Conservation (phyloP, 92 coral and sea anemone species). For the Phenganax marumi region DNA sequence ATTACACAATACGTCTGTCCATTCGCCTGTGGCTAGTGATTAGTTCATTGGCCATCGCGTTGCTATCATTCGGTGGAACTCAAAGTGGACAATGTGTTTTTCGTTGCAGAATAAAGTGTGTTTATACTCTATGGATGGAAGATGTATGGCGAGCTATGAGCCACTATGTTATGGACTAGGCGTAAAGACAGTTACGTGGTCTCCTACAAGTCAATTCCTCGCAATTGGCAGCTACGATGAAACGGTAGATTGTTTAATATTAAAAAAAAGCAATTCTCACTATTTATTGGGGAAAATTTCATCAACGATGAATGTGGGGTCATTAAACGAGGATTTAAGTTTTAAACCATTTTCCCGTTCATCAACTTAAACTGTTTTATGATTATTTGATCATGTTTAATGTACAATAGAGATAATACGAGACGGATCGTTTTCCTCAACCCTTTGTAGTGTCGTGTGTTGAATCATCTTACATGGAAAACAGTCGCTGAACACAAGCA, state of each 20-base stretch:
- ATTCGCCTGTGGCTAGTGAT: too few relatives aligned
- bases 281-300: background rate
- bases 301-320: too few relatives aligned
- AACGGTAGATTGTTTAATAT: conserved; percentile 54
- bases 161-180: conserved; percentile 93
- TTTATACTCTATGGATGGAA: conserved; percentile 96
- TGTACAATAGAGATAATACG: background rate
- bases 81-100: background rate
- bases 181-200: conserved; percentile 85
- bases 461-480: conserved; percentile 94
- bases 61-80: too few relatives aligned
- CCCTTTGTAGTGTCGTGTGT: conserved; percentile 76
- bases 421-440: background rate
- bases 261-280: background rate
- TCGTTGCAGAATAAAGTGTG: conserved; percentile 67
- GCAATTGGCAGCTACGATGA: conserved; percentile 96
- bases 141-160: conserved; percentile 83
- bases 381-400: too few relatives aligned
- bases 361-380: too few relatives aligned
- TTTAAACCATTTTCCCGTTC: background rate
- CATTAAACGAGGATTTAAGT: background rate
- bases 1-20: too few relatives aligned
- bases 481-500: conserved; percentile 88
- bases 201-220: conserved; percentile 92
- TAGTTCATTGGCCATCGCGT: too few relatives aligned